Base-by-base conservation (phyloP, 2,797 vertebrate species). In the Sparus aurata region DNA sequence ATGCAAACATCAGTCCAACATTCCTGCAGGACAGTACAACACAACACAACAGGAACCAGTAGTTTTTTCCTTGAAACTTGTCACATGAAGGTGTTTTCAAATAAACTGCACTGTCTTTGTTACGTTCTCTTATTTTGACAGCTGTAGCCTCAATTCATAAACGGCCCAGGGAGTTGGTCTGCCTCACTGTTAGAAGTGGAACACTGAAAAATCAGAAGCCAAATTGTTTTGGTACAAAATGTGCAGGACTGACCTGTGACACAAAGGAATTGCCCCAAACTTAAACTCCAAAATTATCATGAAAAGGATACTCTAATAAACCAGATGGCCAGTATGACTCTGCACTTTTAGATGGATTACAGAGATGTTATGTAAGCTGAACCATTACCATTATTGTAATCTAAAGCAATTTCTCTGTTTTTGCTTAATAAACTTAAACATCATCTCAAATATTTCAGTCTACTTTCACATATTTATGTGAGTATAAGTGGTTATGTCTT, bases 401-500 rank as follows among this genome's bases (percentile, higher is more conserved):
- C 34, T 34, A 34, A 52, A 30, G 10, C 18, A 55, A 41, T 10
- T 55, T 75, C 71, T 49, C 43, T 55, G 11, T 57, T 62, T 63
- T 30, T 30, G 50, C 23, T 34, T 11, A 58, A 30, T 11, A 55
- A 61, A 54, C 9, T 20, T 25, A 67, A 20, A 22, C 38, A 52
- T 58, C 46, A 15, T 27, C 23, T 53, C 7, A 61, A 15, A 57
- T 62, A 50, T 23, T 63, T 3, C 34, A 11, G 12, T 73, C 0
- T 54, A 12, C 11, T 5, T 75, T 64, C 10, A 22, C n/a, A 9
- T 64, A 12, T 63, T 45, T 23, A 62, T 50, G 4, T 63, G 55
- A 41, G 75, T 20, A 65, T 30, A 76, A 60, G 52, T 23, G 12
- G 12, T 73, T 70, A 22, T 61, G 66, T 64, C 58, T 61, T 50